A percentile compares a stretch with the other conserved stretches of the same genome.
Conservation (phyloP, 2,797 vertebrate genomes). For the Arrhamphus sclerolepis region DNA sequence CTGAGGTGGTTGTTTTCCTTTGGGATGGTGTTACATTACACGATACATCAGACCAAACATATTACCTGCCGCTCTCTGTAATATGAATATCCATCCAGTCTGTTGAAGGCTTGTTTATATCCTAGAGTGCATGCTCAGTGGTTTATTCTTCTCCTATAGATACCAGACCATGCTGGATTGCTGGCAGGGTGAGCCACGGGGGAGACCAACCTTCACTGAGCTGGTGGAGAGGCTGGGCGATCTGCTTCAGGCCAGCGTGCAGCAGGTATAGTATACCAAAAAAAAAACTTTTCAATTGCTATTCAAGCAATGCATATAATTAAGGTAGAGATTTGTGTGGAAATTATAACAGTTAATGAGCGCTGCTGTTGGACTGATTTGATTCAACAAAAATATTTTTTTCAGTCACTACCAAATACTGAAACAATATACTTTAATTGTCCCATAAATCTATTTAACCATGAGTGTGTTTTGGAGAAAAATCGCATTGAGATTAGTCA, state of each 20-base stretch:
- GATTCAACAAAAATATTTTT: no score
- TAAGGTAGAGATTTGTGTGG: no score
- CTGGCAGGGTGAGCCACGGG: constrained; percentile 86
- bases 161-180: constrained; percentile 96
- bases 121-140: constrained; percentile 20
- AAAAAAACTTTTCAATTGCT: background rate
- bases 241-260: constrained; percentile 91
- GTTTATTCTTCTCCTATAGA: constrained; percentile 66
- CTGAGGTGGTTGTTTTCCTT: constrained; percentile 16
- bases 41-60: constrained; percentile 12
- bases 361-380: no score
- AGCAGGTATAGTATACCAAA: constrained; percentile 82
- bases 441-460: no score
- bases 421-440: no score
- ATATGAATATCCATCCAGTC: background rate
- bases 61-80: background rate
- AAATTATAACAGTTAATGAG: no score
- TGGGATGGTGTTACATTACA: constrained; percentile 5
- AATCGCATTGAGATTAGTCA: constrained; percentile 11
- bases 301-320: no score
- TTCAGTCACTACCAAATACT: no score
- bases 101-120: constrained; percentile 4
- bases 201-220: constrained; percentile 89
- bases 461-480: no score
- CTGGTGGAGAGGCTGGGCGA: constrained; percentile 91